A percentile compares a stretch with the other conserved stretches of the same genome.
Conservation (phyloP, 1,140 invertebrate genomes). For the Calosoma granatense region DNA sequence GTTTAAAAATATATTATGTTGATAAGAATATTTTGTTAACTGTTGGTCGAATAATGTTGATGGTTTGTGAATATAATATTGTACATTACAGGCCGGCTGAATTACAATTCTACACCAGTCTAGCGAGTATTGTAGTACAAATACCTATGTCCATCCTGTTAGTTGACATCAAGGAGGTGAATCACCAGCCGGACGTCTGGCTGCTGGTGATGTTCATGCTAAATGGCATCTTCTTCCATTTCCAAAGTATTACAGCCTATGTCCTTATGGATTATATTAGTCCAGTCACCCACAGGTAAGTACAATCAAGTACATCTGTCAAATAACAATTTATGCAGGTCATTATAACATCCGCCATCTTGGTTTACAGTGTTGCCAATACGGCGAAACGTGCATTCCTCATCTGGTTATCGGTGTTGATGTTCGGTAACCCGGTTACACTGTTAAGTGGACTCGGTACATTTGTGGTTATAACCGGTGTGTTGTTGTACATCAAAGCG, state of each 20-base stretch:
- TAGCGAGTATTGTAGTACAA: slow-evolving; percentile 69
- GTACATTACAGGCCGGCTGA: slow-evolving; percentile 58
- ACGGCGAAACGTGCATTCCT: slow-evolving; percentile 74
- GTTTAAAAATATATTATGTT: no score
- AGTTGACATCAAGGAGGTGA: slow-evolving; percentile 48
- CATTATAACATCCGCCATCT: not conserved
- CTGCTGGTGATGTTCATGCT: slow-evolving; percentile 54
- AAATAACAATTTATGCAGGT: not conserved
- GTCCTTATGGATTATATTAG: slow-evolving; percentile 79
- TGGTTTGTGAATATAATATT: no score
- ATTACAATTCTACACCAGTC: slow-evolving; percentile 75
- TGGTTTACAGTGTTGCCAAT: slow-evolving; percentile 66
- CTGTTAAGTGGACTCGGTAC: slow-evolving; percentile 68
- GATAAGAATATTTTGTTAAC: no score
- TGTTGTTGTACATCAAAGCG: slow-evolving; percentile 68
- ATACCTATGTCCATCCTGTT: slow-evolving; percentile 63
- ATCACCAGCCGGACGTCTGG: slow-evolving; percentile 40
- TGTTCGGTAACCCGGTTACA: slow-evolving; percentile 74
- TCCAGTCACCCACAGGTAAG: slow-evolving; percentile 76
- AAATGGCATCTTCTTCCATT: slow-evolving; percentile 77
- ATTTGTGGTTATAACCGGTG: slow-evolving; percentile 61
- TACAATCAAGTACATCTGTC: slow-evolving; percentile 49
- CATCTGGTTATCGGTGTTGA: slow-evolving; percentile 71
- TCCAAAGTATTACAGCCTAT: slow-evolving; percentile 80
- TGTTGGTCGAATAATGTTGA: no score